These are phyloP conservation scores for Sthenelais limicola DNA, from an alignment of 2,888 invertebrate species.

Conservation along the genomic window DNA sequence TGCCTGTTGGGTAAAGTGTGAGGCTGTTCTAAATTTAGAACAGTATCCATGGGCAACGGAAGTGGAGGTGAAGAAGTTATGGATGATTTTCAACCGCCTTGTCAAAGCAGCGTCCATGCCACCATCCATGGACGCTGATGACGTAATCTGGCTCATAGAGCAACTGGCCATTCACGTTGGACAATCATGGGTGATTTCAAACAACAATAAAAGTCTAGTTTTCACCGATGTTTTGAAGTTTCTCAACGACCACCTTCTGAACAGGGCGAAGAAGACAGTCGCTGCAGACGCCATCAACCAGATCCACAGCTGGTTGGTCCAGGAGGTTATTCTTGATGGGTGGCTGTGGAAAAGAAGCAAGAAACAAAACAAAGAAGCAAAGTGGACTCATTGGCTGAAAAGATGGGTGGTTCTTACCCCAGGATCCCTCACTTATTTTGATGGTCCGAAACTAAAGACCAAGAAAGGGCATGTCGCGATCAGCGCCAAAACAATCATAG, in stretches of 20 bases:
- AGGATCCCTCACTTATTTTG: slow-evolving; percentile 43
- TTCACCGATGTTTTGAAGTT: slow-evolving; percentile 7
- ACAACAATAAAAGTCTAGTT: too few species aligned
- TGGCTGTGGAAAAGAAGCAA: slow-evolving; percentile 49
- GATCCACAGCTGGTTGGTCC: slow-evolving; percentile 49
- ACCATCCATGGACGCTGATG: slow-evolving; percentile 40
- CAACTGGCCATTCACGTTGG: slow-evolving; percentile 42
- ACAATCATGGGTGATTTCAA: too few species aligned
- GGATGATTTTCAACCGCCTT: slow-evolving; percentile 51
- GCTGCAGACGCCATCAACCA: slow-evolving; percentile 41
- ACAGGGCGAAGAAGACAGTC: neutral
- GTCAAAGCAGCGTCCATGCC: slow-evolving; percentile 47
- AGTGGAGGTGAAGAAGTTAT: slow-evolving; percentile 38
- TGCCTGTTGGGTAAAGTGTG: slow-evolving; percentile 29
- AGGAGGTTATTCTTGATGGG: slow-evolving; percentile 48
- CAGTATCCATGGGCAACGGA: slow-evolving; percentile 14
- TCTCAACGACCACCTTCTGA: too few species aligned
- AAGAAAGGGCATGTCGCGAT: slow-evolving; percentile 18
- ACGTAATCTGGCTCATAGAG: slow-evolving; percentile 46
- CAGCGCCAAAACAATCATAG: neutral
- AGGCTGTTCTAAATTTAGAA: neutral
- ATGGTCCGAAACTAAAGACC: slow-evolving; percentile 21
- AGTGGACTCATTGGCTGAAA: slow-evolving; percentile 53
- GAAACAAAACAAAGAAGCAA: slow-evolving; percentile 48
- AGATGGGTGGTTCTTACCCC: slow-evolving; percentile 51